Evolutionary conservation across 2,797 vertebrate species (phyloP).

Genomic region (Monodelphis domestica): DNA sequence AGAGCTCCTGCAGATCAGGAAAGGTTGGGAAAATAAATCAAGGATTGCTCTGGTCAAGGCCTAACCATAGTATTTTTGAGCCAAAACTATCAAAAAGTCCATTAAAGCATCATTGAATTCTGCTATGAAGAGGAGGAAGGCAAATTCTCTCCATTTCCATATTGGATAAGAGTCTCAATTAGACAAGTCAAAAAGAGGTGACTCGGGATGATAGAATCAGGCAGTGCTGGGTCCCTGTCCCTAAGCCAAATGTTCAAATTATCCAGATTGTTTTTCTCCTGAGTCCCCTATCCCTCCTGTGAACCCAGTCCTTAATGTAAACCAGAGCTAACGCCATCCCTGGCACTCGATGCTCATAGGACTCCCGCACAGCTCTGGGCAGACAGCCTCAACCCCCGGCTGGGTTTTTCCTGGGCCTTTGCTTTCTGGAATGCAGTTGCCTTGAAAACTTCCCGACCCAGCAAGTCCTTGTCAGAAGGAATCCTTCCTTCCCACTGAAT

Average conservation of each 20-base stretch:
- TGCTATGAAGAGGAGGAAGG: neutral
- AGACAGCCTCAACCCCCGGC: constrained; percentile 24
- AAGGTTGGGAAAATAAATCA: neutral
- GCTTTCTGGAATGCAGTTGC: constrained; percentile 68
- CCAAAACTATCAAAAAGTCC: neutral
- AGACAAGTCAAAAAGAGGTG: neutral
- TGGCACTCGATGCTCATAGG: constrained; percentile 61
- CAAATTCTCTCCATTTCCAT: neutral
- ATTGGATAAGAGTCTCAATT: neutral
- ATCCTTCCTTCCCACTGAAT: constrained; percentile 76
- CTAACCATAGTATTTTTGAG: constrained; percentile 16
- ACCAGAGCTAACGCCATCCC: constrained; percentile 66
- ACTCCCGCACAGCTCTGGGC: constrained; percentile 48
- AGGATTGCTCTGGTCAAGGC: neutral
- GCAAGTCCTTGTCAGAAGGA: constrained; percentile 73
- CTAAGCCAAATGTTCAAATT: neutral
- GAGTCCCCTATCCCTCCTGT: constrained; percentile 63
- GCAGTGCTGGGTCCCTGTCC: neutral
- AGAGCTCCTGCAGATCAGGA: neutral
- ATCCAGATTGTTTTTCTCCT: constrained; percentile 1
- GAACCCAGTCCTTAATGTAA: constrained; percentile 77
- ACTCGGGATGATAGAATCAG: neutral
- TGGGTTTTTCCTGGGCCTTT: constrained; percentile 44
- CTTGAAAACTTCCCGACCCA: constrained; percentile 71
- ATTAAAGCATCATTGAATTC: constrained; percentile 1